Conservation (phyloP, 1,140 invertebrate species). For the Megalopta genalis region DNA sequence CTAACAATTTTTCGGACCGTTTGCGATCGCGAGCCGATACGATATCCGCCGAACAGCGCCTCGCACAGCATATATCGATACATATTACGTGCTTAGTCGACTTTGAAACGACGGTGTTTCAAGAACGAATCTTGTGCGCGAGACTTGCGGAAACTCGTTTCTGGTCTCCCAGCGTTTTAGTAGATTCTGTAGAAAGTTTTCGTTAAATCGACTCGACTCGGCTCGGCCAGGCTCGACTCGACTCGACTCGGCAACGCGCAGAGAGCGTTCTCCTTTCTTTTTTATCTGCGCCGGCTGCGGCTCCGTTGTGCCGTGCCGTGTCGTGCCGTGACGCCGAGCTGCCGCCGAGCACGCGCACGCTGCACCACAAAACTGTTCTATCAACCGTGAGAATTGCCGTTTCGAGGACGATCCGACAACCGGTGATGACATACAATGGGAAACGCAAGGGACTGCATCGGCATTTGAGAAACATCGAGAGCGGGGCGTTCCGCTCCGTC, state of each 20-base stretch:
- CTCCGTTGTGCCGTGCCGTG: too few relatives aligned
- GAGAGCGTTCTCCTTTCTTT: not conserved
- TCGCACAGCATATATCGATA: not conserved
- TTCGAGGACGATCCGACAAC: slow-evolving; percentile 12
- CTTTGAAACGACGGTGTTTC: slow-evolving; percentile 36
- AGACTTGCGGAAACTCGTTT: slow-evolving; percentile 23
- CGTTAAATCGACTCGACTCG: too few relatives aligned
- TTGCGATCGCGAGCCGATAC: not conserved
- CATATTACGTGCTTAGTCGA: slow-evolving; percentile 35
- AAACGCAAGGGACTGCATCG: not conserved
- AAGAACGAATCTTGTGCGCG: not conserved
- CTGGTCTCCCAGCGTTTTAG: slow-evolving; percentile 7
- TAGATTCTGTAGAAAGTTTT: slow-evolving; percentile 43
- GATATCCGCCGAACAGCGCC: slow-evolving; percentile 16
- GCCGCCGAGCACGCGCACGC: not conserved
- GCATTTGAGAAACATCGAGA: too few relatives aligned
- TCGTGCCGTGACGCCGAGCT: not conserved
- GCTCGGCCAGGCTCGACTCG: not conserved
- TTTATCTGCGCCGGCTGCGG: too few relatives aligned
- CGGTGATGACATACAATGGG: not conserved
- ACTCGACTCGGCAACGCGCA: not conserved
- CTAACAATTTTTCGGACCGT: not conserved
- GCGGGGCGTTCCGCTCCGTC: too few relatives aligned
- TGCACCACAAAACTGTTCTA: not conserved
- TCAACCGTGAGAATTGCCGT: slow-evolving; percentile 19